These are phyloP conservation scores for Peromyscus nudipes DNA, from an alignment of 2,797 vertebrate species.

Conservation along the genomic window DNA sequence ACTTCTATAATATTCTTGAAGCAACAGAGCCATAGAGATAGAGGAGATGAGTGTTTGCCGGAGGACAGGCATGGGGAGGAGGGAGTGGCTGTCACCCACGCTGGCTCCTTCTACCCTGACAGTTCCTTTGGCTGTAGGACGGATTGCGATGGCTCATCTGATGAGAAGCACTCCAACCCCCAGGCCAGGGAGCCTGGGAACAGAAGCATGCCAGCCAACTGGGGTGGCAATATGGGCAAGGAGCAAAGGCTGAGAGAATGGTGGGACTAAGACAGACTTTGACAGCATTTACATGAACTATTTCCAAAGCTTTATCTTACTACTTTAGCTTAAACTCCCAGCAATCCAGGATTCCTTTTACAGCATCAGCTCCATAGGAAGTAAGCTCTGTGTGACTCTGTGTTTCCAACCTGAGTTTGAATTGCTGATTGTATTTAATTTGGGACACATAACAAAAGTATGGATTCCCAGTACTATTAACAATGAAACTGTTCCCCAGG, in stretches of 20 bases:
- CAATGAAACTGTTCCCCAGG: constrained; percentile 33
- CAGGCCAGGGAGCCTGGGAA: neutral
- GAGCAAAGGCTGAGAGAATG: neutral
- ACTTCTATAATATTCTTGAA: neutral
- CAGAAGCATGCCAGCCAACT: neutral
- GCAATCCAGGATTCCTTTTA: constrained; percentile 4
- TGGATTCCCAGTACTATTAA: constrained; percentile 63
- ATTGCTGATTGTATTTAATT: constrained; percentile 54
- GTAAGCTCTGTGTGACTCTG: constrained; percentile 38
- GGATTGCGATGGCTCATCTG: no score
- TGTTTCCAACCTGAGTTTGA: constrained; percentile 63
- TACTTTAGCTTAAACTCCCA: neutral
- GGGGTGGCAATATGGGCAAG: neutral
- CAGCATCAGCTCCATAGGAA: constrained; percentile 51
- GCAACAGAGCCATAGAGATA: neutral
- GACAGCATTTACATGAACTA: constrained; percentile 43
- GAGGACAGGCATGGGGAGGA: neutral
- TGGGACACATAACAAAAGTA: constrained; percentile 34
- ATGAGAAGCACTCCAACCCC: neutral
- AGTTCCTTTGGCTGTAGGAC: neutral
- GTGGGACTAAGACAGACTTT: constrained; percentile 38
- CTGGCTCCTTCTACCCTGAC: neutral
- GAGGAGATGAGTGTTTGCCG: neutral
- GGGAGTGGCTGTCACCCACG: neutral
- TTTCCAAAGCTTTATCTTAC: constrained; percentile 71